Base-by-base conservation (phyloP, 2,113 vertebrate genomes). In the Halcyon senegalensis region DNA sequence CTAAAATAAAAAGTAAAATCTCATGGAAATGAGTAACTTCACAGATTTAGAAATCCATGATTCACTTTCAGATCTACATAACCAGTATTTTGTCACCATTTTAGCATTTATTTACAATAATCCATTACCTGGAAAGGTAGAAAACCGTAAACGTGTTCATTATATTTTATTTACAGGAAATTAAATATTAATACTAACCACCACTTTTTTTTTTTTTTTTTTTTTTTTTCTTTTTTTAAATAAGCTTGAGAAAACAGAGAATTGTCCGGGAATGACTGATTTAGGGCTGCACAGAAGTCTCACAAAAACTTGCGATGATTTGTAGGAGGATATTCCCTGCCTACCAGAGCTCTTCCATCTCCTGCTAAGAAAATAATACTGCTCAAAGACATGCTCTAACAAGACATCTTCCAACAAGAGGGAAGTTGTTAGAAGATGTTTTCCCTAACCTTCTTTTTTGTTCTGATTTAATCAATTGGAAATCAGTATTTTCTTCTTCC, bases 1-100 rank as follows among this genome's bases (percentile, higher is more conserved):
- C 99, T 99, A 80, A 16, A 95, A 94, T 2, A 69, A 31, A 92
- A 92, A 72, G 41, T 58, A 88, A 55, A 84, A 56, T 41, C 14
- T 83, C 63, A 58, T 28, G 11, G 16, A 81, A 91, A 51, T 53
- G 3, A 63, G 1, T 27, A 41, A 35, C 35, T 78, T 58, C 13
- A 37, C 4, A 74, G 21, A 41, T 15, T 59, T 46, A 76, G 12
- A 59, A 90, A 79, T 27, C 5, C 11, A 16, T 41, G 23, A 13
- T 87, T 78, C n/a, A 19, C 23, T 59, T 88, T 53, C 55, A 79
- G 23, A 66, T 46, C 53, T 63, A 70, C 5, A 14, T 17, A 28
- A 55, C 16, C 23, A 58, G 3, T 50, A 92, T 55, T 92, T 31
- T 67, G 51, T 46, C 18, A 72, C 3, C 2, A 18, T 6, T 87